A percentile compares a stretch with the other conserved stretches of the same genome.
phyloP scores from a whole-genome alignment of 1,140 invertebrate genomes.

The Lasaia peninsularis region DNA sequence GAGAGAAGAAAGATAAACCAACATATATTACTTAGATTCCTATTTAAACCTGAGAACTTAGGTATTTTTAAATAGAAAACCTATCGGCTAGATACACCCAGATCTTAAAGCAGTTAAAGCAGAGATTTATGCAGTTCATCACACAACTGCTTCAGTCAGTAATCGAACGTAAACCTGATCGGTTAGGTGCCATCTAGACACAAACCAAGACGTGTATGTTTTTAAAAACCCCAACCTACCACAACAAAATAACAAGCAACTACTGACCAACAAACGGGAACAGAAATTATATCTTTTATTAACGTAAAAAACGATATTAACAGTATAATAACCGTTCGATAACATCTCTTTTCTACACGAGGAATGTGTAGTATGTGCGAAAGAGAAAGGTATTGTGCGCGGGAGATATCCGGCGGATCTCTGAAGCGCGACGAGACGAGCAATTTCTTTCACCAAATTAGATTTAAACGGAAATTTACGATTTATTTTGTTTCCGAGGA shows the following conservation, averaged over 20 bases:
- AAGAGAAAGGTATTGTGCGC: slow-evolving; percentile 19
- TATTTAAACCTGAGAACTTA: no score
- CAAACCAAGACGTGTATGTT: no score
- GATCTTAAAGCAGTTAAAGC: no score
- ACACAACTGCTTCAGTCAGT: no score
- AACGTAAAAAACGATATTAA: slow-evolving; percentile 26
- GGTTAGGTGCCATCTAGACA: no score
- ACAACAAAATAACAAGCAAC: slow-evolving; percentile 11
- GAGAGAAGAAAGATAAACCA: no score
- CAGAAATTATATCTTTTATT: slow-evolving; percentile 24
- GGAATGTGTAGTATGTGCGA: slow-evolving; percentile 11
- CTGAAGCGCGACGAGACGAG: slow-evolving; percentile 29
- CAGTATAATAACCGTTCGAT: slow-evolving; percentile 29
- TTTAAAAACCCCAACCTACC: not conserved
- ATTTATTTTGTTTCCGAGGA: slow-evolving; percentile 8
- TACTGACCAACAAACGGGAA: slow-evolving; percentile 31
- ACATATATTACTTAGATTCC: no score
- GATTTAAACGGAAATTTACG: slow-evolving; percentile 27
- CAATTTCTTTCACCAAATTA: slow-evolving; percentile 31
- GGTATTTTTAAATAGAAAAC: no score
- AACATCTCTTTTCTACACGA: slow-evolving; percentile 24
- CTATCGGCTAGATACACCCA: no score
- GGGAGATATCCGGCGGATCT: slow-evolving; percentile 26
- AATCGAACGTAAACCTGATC: no score
- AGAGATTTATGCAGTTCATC: no score